Conservation (phyloP, 2,797 vertebrate species). For the Champsocephalus gunnari region DNA sequence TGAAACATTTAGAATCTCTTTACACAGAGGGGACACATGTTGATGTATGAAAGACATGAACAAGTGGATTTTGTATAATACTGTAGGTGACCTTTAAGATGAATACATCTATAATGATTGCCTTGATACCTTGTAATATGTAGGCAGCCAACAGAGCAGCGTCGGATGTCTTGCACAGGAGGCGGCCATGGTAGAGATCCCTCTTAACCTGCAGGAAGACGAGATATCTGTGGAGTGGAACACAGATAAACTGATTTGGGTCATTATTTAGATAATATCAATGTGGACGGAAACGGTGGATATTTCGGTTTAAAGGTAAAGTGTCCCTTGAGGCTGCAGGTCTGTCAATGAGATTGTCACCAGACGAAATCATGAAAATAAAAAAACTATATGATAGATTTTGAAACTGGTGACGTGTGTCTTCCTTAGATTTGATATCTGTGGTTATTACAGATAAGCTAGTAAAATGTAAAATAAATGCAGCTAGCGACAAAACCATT, state of each 20-base stretch:
- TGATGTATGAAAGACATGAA: too few relatives aligned
- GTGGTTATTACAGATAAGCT: conserved; percentile 12
- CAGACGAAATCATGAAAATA: too few relatives aligned
- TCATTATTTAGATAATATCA: conserved; percentile 38
- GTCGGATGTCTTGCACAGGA: conserved; percentile 97
- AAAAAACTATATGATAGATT: too few relatives aligned
- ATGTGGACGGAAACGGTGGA: not conserved
- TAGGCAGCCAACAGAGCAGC: conserved; percentile 95
- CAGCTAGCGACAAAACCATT: not conserved
- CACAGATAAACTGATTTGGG: conserved; percentile 46
- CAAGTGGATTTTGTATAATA: too few relatives aligned
- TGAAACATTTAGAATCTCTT: too few relatives aligned
- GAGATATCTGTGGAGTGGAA: conserved; percentile 89
- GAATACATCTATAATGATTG: not conserved
- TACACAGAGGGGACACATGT: too few relatives aligned
- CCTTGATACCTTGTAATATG: conserved; percentile 94
- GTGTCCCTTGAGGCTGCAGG: not conserved
- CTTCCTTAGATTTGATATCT: not conserved
- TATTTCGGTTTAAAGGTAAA: conserved; percentile 7
- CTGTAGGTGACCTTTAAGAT: not conserved
- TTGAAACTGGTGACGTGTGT: too few relatives aligned
- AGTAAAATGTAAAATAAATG: conserved; percentile 17
- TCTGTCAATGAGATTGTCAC: not conserved
- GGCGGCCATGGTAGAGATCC: conserved; percentile 97
- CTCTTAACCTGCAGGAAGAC: conserved; percentile 99